Base-by-base conservation (phyloP, 1,140 invertebrate genomes). In the Ylistrum balloti region DNA sequence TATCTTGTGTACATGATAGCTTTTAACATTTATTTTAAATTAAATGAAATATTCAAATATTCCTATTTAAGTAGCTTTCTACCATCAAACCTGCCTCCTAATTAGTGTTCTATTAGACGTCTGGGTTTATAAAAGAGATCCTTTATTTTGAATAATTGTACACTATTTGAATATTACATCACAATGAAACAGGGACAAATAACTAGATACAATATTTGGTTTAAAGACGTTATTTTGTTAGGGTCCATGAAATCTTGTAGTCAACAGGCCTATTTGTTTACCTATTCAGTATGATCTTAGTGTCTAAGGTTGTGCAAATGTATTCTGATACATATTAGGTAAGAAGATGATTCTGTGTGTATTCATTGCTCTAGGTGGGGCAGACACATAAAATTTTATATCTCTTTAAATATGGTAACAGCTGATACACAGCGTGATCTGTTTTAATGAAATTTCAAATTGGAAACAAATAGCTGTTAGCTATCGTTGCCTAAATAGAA, bases 351-450 rank as follows among this genome's bases (percentile, higher is more conserved):
- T n/a, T 11, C 17, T 5, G 28, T 74, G 9, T 3, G 20, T 74
- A 74, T 74, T 28, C 56, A 74, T 74, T 28, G 56, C 56, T 74
- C 56, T n/a, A 74, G 56, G 56, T 74, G n/a, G 56, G 56, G 56
- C 28, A 74, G 56, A 74, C 56, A 28, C 28, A 74, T 74, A 74
- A n/a, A 74, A 74, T 74, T n/a, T 74, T 74, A 74, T 74, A 28
- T 74, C 15, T 74, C 56, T 74, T 74, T 74, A 74, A 74, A 74
- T 74, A 74, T 74, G 56, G 56, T n/a, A 74, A 74, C 56, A 74
- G 3, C 56, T 28, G 56, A 74, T 74, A 28, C 28, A 22, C 56
- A 7, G 5, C 0, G 56, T 74, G 22, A 74, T 74, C 56, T 74
- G 56, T 74, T 74, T 74, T 74, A 74, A 74, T 74, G 56, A 28